Evolutionary conservation across 2,797 vertebrate species (phyloP).

Genomic region (Mico argentatus): DNA sequence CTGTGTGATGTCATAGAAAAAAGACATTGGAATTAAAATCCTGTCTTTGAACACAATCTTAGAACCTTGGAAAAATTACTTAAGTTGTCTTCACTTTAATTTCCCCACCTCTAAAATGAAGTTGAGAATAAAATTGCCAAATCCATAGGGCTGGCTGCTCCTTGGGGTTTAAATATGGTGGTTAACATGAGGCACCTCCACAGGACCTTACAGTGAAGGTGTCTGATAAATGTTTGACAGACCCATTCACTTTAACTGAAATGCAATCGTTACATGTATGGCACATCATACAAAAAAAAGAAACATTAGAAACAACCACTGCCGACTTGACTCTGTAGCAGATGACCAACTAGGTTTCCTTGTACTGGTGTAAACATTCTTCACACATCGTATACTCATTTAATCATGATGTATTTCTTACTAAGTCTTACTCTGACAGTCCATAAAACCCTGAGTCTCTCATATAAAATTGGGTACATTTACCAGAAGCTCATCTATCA

Average conservation of each 20-base stretch:
- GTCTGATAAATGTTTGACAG: background rate
- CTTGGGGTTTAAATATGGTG: background rate
- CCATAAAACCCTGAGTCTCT: background rate
- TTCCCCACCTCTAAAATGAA: background rate
- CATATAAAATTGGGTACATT: conserved; percentile 11
- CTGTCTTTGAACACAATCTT: background rate
- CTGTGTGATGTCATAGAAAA: background rate
- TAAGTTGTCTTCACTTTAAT: background rate
- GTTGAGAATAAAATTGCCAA: background rate
- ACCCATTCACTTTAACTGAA: background rate
- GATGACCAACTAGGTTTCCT: background rate
- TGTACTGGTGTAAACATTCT: background rate
- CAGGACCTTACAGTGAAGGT: background rate
- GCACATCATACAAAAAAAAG: background rate
- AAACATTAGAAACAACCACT: background rate
- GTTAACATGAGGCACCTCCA: background rate
- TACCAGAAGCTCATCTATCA: background rate
- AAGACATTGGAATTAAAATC: background rate
- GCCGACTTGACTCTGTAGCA: background rate
- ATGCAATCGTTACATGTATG: background rate
- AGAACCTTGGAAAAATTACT: background rate
- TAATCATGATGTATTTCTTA: background rate
- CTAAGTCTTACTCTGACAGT: background rate
- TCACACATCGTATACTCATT: background rate
- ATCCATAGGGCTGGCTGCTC: background rate